These are phyloP conservation scores for Odontophorus gujanensis DNA, from an alignment of 2,113 vertebrate species.

Conservation along the genomic window DNA sequence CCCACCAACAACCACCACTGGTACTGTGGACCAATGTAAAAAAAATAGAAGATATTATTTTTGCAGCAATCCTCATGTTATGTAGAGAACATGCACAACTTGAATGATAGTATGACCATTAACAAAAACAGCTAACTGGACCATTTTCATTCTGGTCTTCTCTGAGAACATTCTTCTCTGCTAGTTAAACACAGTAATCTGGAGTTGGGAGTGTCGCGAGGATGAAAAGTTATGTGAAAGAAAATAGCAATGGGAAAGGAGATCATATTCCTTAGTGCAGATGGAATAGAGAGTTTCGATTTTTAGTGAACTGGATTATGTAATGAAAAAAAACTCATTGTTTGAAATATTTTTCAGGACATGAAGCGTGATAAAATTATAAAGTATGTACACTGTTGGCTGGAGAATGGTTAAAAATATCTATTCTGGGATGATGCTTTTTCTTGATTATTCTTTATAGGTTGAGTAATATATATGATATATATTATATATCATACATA, in stretches of 20 bases:
- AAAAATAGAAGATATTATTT: too few species aligned
- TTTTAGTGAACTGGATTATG: background rate
- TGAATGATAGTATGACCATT: background rate
- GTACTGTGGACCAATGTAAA: too few species aligned
- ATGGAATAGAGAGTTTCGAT: background rate
- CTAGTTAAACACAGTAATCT: background rate
- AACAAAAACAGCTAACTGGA: background rate
- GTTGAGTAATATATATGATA: background rate
- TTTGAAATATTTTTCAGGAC: background rate
- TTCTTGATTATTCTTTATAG: background rate
- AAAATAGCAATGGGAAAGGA: background rate
- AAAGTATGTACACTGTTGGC: background rate
- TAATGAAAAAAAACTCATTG: background rate
- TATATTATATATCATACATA: too few species aligned
- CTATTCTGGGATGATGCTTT: background rate
- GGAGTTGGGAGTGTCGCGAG: accelerated
- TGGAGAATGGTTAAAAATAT: background rate
- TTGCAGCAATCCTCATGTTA: too few species aligned
- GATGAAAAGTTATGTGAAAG: background rate
- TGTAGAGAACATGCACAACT: background rate
- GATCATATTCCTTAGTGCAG: background rate
- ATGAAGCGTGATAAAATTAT: accelerated
- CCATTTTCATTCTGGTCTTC: background rate
- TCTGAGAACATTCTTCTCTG: background rate
- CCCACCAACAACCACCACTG: too few species aligned